phyloP scores from a whole-genome alignment of 2,113 vertebrate genomes.

The Thalassoma bifasciatum region DNA sequence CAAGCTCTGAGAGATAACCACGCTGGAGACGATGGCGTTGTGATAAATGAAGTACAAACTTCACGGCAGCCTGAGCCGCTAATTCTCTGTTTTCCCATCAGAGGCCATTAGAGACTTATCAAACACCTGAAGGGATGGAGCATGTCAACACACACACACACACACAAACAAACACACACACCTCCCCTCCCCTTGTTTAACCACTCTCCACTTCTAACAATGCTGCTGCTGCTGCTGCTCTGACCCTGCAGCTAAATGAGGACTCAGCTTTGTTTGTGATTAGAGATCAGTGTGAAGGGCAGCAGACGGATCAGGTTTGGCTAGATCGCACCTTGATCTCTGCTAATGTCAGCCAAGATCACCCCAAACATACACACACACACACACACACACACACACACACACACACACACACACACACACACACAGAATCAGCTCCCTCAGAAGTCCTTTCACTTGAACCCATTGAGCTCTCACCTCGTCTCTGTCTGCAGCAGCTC shows the following conservation, averaged over 20 bases:
- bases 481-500: constrained; percentile 4
- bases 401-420: constrained; percentile 1
- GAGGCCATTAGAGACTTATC: constrained; percentile 10
- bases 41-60: constrained; percentile 22
- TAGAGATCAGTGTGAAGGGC: constrained; percentile 14
- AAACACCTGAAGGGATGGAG: constrained; percentile 17
- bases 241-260: constrained; percentile 31
- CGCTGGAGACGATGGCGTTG: constrained; percentile 6
- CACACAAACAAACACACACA: constrained; percentile 5
- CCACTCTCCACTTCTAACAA: not conserved
- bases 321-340: constrained; percentile 27
- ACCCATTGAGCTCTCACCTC: not conserved
- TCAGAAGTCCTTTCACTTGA: constrained; percentile 12
- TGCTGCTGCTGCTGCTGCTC: too few relatives aligned
- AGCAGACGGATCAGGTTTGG: constrained; percentile 38
- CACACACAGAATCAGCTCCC: not conserved
- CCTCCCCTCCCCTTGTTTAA: not conserved
- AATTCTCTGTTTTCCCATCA: constrained; percentile 21
- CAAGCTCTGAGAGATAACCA: not conserved
- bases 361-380: constrained; percentile 10
- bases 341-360: constrained; percentile 20
- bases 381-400: constrained; percentile 13
- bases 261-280: constrained; percentile 14
- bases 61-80: constrained; percentile 1
- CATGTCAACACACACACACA: constrained; percentile 22